Evolutionary conservation across 2,113 vertebrate genomes (phyloP).

Genomic region (Limanda limanda): DNA sequence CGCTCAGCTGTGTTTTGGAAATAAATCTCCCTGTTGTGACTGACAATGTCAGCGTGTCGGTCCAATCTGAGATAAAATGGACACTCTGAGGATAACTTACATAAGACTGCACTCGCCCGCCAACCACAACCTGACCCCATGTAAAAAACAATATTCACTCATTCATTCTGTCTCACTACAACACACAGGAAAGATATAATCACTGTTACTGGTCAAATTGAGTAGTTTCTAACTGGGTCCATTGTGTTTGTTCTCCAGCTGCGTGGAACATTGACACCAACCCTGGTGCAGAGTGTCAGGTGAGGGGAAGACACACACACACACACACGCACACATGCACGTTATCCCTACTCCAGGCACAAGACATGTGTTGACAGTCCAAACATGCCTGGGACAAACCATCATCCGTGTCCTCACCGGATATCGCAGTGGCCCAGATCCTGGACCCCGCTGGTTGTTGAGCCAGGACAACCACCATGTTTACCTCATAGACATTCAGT

Average conservation of each 20-base stretch:
- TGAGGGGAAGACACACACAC: slow-evolving; percentile 13
- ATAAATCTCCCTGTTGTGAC: slow-evolving; percentile 73
- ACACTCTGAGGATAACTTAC: slow-evolving; percentile 30
- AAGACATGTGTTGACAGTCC: slow-evolving; percentile 69
- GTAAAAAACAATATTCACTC: background rate
- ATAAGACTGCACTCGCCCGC: background rate
- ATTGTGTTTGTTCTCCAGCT: slow-evolving; percentile 47
- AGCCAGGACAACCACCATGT: slow-evolving; percentile 45
- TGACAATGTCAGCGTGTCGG: slow-evolving; percentile 48
- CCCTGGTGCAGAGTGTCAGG: slow-evolving; percentile 47
- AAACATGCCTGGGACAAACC: slow-evolving; percentile 61
- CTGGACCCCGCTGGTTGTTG: slow-evolving; percentile 8
- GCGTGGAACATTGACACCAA: slow-evolving; percentile 46
- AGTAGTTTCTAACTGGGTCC: background rate
- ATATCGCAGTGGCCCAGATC: slow-evolving; percentile 47
- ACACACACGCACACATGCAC: slow-evolving; percentile 9
- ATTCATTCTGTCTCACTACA: background rate
- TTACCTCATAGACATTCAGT: slow-evolving; percentile 62
- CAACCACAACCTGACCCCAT: background rate
- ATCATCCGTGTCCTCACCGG: slow-evolving; percentile 33
- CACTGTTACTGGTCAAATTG: background rate
- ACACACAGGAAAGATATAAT: background rate
- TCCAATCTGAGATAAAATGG: slow-evolving; percentile 32
- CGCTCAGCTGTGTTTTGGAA: slow-evolving; percentile 74
- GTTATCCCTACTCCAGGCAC: slow-evolving; percentile 29